These are phyloP conservation scores for Daubentonia madagascariensis DNA, from an alignment of 2,113 vertebrate species.

Conservation along the genomic window DNA sequence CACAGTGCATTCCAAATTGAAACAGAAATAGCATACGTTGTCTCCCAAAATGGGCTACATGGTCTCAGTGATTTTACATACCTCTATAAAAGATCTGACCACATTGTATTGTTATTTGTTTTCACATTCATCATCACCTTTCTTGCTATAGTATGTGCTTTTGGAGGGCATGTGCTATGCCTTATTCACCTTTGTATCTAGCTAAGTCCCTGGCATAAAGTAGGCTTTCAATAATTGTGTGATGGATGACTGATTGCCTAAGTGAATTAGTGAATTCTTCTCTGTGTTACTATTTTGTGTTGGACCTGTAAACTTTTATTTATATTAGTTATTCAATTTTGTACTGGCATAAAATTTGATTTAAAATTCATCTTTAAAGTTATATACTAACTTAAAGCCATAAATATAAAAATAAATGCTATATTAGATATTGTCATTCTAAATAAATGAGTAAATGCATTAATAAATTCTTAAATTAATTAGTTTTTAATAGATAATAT, in stretches of 20 bases:
- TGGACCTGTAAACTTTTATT: neutral
- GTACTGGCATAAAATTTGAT: neutral
- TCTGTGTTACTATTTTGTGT: neutral
- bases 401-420: neutral
- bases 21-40: neutral
- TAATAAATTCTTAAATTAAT: neutral
- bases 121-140: neutral
- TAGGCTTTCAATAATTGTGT: neutral
- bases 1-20: neutral
- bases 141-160: neutral
- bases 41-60: neutral
- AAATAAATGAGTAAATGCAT: slow-evolving; percentile 26
- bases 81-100: neutral
- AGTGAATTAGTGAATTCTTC: neutral
- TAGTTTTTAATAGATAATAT: neutral
- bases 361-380: neutral
- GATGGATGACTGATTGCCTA: neutral
- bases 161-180: neutral
- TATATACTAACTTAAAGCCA: neutral
- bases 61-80: fast-evolving
- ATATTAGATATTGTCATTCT: neutral
- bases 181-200: neutral
- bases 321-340: neutral
- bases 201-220: neutral
- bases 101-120: neutral